A percentile compares a stretch with the other conserved stretches of the same genome.
These are phyloP conservation scores for Dynastes hyllus DNA, from an alignment of 2,888 invertebrate genomes.

Conservation along the genomic window DNA sequence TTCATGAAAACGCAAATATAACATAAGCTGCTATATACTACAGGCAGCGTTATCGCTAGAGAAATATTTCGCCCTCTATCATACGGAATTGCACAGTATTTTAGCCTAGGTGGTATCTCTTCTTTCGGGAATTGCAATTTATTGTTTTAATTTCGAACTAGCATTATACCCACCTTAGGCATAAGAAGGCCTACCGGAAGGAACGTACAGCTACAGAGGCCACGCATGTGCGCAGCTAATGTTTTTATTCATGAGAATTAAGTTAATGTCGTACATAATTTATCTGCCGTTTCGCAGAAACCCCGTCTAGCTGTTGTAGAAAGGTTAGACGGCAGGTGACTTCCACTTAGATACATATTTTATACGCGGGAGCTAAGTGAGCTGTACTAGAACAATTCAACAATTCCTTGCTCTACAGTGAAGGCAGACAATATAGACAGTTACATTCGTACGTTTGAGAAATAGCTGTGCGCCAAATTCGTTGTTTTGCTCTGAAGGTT, in stretches of 20 bases:
- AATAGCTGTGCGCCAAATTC: neutral
- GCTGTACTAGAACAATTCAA: conserved; percentile 25
- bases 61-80: conserved; percentile 18
- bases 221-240: conserved; percentile 48
- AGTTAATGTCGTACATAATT: conserved; percentile 48
- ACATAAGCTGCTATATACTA: conserved; percentile 4
- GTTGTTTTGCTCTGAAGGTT: neutral
- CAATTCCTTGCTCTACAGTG: neutral
- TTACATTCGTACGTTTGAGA: conserved; percentile 1
- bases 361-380: conserved; percentile 14
- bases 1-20: neutral
- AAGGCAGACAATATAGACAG: neutral
- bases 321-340: conserved; percentile 34
- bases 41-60: conserved; percentile 13
- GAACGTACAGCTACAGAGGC: conserved; percentile 10
- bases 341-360: conserved; percentile 35
- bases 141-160: conserved; percentile 48
- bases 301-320: conserved; percentile 31
- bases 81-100: conserved; percentile 32
- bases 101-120: conserved; percentile 33
- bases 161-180: conserved; percentile 29
- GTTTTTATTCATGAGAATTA: conserved; percentile 49
- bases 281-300: conserved; percentile 30
- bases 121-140: conserved; percentile 44
- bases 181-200: conserved; percentile 37